Percentiles rank a stretch among this genome's conserved stretches.
phyloP scores from a whole-genome alignment of 2,797 vertebrate genomes.

The Sebastes nivosus region DNA sequence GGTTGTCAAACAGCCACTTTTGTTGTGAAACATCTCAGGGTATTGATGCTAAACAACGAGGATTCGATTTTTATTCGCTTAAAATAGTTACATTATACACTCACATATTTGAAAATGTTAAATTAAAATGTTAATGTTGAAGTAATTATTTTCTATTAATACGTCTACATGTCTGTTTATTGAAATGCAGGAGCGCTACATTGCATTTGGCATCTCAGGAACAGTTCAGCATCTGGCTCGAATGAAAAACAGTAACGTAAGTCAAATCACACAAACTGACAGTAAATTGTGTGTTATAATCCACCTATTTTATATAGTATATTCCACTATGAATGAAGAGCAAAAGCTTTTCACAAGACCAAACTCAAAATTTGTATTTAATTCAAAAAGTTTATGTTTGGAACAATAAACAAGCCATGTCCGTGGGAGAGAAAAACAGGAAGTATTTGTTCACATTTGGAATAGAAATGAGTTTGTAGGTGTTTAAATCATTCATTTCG shows the following conservation, averaged over 20 bases:
- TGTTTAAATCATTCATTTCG: conserved; percentile 3
- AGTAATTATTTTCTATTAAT: not conserved
- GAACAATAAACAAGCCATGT: not conserved
- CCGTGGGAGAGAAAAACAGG: not conserved
- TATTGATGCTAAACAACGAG: not conserved
- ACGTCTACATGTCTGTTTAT: not conserved
- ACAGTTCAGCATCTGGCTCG: conserved; percentile 90
- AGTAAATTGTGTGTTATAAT: not conserved
- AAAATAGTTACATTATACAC: not conserved
- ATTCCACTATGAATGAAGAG: not conserved
- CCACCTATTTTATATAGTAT: not conserved
- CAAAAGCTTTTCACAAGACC: not conserved
- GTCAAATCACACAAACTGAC: not conserved
- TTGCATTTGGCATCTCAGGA: conserved; percentile 90
- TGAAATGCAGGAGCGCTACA: conserved; percentile 80
- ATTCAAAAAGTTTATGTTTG: not conserved
- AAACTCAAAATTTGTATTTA: not conserved
- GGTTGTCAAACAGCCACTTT: not conserved
- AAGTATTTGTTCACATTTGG: not conserved
- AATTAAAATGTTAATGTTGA: not conserved
- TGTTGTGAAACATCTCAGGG: not conserved
- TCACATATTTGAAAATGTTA: not conserved
- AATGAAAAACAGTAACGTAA: conserved; percentile 82
- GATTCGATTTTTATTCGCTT: not conserved
- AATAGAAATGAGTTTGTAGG: not conserved